These are phyloP conservation scores for Hippoglossus stenolepis DNA, from an alignment of 2,113 vertebrate genomes.

Conservation along the genomic window DNA sequence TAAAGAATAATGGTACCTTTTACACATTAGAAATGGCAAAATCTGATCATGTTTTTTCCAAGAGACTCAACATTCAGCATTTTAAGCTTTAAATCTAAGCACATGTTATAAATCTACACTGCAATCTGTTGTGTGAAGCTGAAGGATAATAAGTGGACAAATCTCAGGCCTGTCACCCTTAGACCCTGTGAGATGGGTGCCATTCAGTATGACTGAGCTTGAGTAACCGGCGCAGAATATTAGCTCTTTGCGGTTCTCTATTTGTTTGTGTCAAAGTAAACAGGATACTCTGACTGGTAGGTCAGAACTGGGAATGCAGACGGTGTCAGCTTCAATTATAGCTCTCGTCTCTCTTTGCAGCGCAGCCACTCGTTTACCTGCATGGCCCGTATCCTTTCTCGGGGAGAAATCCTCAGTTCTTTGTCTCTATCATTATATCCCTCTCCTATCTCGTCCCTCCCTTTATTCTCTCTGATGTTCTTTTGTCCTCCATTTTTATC, in stretches of 20 bases:
- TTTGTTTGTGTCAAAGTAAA: constrained; percentile 72
- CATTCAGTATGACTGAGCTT: constrained; percentile 49
- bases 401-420: constrained; percentile 44
- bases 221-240: constrained; percentile 50
- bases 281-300: constrained; percentile 61
- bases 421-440: constrained; percentile 58
- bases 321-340: constrained; percentile 59
- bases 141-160: neutral
- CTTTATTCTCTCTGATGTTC: constrained; percentile 40
- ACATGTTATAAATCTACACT: neutral
- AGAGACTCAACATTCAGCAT: neutral
- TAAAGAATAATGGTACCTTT: neutral
- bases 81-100: neutral
- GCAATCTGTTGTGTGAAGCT: constrained; percentile 1
- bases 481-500: constrained; percentile 56
- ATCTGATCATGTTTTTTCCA: neutral
- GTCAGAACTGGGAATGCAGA: constrained; percentile 60
- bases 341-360: constrained; percentile 32
- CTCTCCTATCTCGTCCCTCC: constrained; percentile 34
- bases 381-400: constrained; percentile 28
- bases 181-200: constrained; percentile 13
- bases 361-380: constrained; percentile 31
- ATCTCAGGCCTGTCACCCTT: constrained; percentile 5
- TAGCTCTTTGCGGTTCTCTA: constrained; percentile 56
- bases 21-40: neutral